Evolutionary conservation across 2,797 vertebrate genomes (phyloP), one percentile per base, ranked within the genome.

Genomic region (Scleropages formosus): DNA sequence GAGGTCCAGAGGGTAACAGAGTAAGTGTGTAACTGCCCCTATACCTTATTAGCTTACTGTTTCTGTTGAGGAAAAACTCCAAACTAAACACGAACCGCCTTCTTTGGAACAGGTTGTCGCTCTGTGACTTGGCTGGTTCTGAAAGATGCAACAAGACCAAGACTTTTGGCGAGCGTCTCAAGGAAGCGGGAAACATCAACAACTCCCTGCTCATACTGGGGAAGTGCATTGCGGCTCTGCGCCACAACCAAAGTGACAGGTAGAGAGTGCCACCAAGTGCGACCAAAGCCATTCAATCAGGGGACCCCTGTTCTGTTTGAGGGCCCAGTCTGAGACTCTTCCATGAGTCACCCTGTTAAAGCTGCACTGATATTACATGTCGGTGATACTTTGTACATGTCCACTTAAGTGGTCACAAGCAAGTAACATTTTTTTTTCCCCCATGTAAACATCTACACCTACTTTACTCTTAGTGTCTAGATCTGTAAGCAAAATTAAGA

Each of bases 121-220:
- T 97, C 16, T 98, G 96, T 81, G 95, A 97, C 83, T 88, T 98
- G 82, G 96, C 96, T 27, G 96, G 95, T 15, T 97, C 94, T 15
- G 96, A 98, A 80, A 84, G 95, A 78, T 97, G 95, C 82, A 94
- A 95, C 86, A 96, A 95, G 88, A 93, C 95, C 0, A 93, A 94
- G 58, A 94, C 94, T 0, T 92, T 95, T 68, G 95, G 95, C 24
- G 94, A 96, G 22, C 86, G 95, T 72, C 88, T 98, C 18, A 96
- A 95, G 83, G 96, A 98, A 86, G 95, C 96, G 0, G 94, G 93
- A 12, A 97, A 95, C 84, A 97, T 98, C 20, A 98, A 97, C 85
- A 96, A 91, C 80, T 97, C 96, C 4, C 90, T 97, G 78, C 93
- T 96, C 75, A 97, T 94, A 75, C 89, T 98, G 82, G 96, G 95